Conservation (phyloP, 2,888 invertebrate genomes). For the Nomada ruficornis region DNA sequence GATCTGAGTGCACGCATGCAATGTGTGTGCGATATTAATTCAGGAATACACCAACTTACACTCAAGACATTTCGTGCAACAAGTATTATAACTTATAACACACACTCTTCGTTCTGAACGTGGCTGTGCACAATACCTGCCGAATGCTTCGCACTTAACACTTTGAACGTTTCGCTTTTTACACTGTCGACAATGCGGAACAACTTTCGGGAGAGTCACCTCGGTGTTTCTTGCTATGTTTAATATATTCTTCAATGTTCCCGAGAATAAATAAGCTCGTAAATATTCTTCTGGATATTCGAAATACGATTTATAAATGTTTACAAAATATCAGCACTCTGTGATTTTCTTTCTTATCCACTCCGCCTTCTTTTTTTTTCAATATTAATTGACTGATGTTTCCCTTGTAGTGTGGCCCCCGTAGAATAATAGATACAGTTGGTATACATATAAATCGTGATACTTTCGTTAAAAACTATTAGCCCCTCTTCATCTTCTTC, state of each 20-base stretch:
- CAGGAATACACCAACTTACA: conserved; percentile 73
- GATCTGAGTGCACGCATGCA: conserved; percentile 23
- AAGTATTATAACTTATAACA: conserved; percentile 74
- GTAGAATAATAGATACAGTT: conserved; percentile 44
- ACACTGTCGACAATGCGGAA: conserved; percentile 19
- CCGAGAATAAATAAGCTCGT: conserved; percentile 1
- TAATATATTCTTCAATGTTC: background rate
- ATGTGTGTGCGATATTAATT: conserved; percentile 44
- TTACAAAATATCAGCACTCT: conserved; percentile 67
- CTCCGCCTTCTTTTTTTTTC: background rate
- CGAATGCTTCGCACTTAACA: conserved; percentile 69
- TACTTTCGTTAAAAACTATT: conserved; percentile 33
- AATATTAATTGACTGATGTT: conserved; percentile 69
- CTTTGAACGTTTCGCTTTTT: conserved; percentile 49
- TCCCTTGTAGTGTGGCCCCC: conserved; percentile 65
- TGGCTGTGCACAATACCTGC: conserved; percentile 75
- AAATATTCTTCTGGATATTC: background rate
- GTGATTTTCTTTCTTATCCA: conserved; percentile 1
- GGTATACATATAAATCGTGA: conserved; percentile 19
- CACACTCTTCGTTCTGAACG: conserved; percentile 59
- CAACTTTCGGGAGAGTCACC: conserved; percentile 54
- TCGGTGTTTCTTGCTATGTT: conserved; percentile 44
- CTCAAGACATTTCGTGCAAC: conserved; percentile 79
- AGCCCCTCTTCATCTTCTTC: background rate
- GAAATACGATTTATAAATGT: conserved; percentile 63